Percentiles rank a stretch among this genome's conserved stretches.
phyloP scores from a whole-genome alignment of 2,888 invertebrate species.

The Frankliniella fusca region DNA sequence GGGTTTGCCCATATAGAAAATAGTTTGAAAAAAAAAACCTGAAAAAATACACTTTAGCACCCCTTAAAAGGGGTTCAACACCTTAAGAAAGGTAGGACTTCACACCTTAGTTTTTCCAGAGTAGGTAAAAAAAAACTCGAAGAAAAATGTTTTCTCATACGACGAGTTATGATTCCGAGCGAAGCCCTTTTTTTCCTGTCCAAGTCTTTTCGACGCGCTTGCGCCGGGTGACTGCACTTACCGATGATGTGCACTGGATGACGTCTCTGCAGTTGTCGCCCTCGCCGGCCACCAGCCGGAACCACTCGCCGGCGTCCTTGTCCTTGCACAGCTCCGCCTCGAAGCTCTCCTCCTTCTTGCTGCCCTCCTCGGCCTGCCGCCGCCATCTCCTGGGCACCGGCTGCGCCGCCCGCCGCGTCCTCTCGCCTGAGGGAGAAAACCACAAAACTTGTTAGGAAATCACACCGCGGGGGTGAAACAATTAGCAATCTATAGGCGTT shows the following conservation, averaged over 20 bases:
- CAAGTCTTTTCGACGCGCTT: too few relatives aligned
- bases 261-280: slow-evolving; percentile 92
- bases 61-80: too few relatives aligned
- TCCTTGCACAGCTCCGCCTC: slow-evolving; percentile 88
- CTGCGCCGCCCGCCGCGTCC: neutral
- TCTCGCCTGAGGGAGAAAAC: neutral
- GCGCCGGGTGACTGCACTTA: too few relatives aligned
- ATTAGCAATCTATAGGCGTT: neutral
- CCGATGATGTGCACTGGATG: slow-evolving; percentile 90
- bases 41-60: too few relatives aligned
- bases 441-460: neutral
- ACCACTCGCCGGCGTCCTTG: slow-evolving; percentile 94
- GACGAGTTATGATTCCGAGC: too few relatives aligned
- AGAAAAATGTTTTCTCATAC: too few relatives aligned
- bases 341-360: slow-evolving; percentile 75
- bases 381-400: slow-evolving; percentile 45
- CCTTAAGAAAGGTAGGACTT: too few relatives aligned
- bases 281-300: slow-evolving; percentile 82
- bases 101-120: too few relatives aligned
- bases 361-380: slow-evolving; percentile 62
- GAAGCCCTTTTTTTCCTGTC: too few relatives aligned
- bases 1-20: too few relatives aligned
- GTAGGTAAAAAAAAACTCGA: too few relatives aligned
- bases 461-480: neutral
- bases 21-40: too few relatives aligned